Evolutionary conservation across 2,888 invertebrate genomes (phyloP).

Genomic region (Pantelozetes paolii): DNA sequence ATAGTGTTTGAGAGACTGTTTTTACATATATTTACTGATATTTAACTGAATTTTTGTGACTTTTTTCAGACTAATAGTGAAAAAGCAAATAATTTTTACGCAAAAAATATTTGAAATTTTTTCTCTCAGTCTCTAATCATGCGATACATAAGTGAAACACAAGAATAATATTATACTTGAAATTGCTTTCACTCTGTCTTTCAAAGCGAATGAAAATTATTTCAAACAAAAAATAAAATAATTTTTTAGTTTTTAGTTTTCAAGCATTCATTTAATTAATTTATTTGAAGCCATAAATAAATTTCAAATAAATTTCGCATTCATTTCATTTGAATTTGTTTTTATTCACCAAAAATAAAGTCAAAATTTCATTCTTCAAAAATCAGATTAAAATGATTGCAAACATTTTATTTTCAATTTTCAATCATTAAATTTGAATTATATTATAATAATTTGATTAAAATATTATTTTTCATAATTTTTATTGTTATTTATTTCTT

Average conservation of each 20-base stretch:
- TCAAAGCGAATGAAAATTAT: not conserved
- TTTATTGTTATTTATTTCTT: no score
- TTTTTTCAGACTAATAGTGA: no score
- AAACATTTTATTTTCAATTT: not conserved
- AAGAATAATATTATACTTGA: not conserved
- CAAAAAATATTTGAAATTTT: not conserved
- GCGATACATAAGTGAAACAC: not conserved
- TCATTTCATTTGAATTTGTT: not conserved
- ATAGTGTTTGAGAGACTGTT: not conserved
- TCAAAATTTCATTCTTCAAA: not conserved
- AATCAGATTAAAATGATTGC: not conserved
- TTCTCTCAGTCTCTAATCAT: not conserved
- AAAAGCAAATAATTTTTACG: no score
- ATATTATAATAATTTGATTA: no score
- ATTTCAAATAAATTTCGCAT: not conserved
- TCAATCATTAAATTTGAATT: no score
- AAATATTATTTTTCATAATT: no score
- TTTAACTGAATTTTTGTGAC: no score
- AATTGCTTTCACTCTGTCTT: not conserved
- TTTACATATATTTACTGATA: no score
- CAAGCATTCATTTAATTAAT: conserved; percentile 6
- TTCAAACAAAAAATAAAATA: not conserved
- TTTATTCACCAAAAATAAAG: not conserved
- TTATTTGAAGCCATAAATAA: conserved; percentile 6
- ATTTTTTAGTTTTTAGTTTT: not conserved